Conservation (phyloP, 2,888 invertebrate genomes). For the Scaptomyza caliginosa region DNA sequence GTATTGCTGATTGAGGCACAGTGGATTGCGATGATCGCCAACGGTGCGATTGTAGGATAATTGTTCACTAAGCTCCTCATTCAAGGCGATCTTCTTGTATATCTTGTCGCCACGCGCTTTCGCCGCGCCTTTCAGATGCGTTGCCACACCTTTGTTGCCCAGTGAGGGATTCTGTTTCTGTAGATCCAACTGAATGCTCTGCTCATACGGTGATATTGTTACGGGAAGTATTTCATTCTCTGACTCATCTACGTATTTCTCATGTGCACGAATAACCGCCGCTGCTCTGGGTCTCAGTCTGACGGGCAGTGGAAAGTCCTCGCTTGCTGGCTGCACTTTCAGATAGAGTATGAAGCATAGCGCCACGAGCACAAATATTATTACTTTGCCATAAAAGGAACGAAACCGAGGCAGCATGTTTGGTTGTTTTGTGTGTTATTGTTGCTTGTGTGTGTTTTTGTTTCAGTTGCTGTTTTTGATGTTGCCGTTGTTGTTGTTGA, state of each 20-base stretch:
- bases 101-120: conserved; percentile 88
- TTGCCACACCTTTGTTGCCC: conserved; percentile 90
- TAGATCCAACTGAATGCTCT: conserved; percentile 87
- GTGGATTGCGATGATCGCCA: conserved; percentile 82
- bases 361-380: conserved; percentile 80
- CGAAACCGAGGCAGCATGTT: conserved; percentile 83
- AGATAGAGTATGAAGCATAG: conserved; percentile 82
- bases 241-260: conserved; percentile 36
- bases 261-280: conserved; percentile 23
- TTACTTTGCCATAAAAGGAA: conserved; percentile 83
- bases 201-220: conserved; percentile 70
- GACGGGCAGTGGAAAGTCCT: conserved; percentile 31
- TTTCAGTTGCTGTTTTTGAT: conserved; percentile 46
- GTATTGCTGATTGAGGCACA: conserved; percentile 84
- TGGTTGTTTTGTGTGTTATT: conserved; percentile 10
- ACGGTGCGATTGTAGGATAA: conserved; percentile 92
- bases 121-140: conserved; percentile 88
- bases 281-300: conserved; percentile 23
- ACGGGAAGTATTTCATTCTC: conserved; percentile 68
- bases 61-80: conserved; percentile 94
- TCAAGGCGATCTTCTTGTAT: conserved; percentile 93
- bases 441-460: conserved; percentile 1
- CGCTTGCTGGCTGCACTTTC: conserved; percentile 73
- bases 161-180: conserved; percentile 88
- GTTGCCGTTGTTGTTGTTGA: conserved; percentile 51